A percentile compares a stretch with the other conserved stretches of the same genome.
Evolutionary conservation across 1,140 invertebrate genomes (phyloP).

Genomic region (Drosophila grimshawi): DNA sequence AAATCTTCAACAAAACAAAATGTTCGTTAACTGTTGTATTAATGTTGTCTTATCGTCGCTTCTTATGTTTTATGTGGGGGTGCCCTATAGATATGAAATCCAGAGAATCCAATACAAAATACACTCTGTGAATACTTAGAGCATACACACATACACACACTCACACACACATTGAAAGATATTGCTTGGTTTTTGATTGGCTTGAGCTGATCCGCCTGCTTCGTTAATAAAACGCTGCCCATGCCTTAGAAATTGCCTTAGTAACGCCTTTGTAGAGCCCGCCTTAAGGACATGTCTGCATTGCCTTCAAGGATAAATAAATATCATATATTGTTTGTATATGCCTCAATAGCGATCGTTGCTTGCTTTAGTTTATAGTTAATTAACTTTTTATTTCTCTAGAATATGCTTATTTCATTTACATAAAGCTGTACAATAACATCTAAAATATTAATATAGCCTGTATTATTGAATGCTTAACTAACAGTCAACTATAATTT

Average conservation of each 20-base stretch:
- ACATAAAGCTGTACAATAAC: constrained; percentile 42
- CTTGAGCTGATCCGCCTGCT: constrained; percentile 53
- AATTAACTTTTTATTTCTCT: constrained; percentile 48
- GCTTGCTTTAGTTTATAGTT: constrained; percentile 56
- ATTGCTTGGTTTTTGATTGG: constrained; percentile 36
- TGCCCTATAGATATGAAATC: constrained; percentile 1
- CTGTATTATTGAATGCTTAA: constrained; percentile 69
- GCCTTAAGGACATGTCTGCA: background rate
- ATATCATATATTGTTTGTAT: constrained; percentile 1
- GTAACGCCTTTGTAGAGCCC: constrained; percentile 25
- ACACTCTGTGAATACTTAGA: constrained; percentile 50
- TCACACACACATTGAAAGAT: background rate
- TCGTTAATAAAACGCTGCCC: constrained; percentile 43
- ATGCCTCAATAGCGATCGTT: constrained; percentile 34
- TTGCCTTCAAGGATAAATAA: background rate
- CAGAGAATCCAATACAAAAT: constrained; percentile 16
- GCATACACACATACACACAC: constrained; percentile 15
- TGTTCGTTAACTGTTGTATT: constrained; percentile 57
- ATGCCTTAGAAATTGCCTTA: constrained; percentile 36
- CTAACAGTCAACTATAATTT: constrained; percentile 52
- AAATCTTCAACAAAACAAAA: constrained; percentile 19
- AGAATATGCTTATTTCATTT: constrained; percentile 46
- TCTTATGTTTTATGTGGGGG: constrained; percentile 35
- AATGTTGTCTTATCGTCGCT: constrained; percentile 68
- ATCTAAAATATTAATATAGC: constrained; percentile 41